Base-by-base conservation (phyloP, 2,888 invertebrate genomes). In the Hemithea aestivaria region DNA sequence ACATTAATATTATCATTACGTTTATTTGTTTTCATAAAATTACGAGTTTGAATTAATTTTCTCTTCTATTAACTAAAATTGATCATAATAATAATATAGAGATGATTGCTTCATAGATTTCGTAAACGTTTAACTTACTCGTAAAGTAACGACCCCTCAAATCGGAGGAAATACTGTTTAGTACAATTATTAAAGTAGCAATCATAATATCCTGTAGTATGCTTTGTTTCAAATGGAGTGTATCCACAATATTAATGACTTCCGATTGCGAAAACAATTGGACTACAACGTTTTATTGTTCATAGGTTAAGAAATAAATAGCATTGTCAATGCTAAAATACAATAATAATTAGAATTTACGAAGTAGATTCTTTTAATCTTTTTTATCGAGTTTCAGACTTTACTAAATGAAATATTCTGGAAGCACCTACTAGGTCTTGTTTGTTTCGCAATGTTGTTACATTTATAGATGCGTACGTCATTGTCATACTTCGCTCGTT, bases 11-110 rank as follows among this genome's bases (percentile, higher is more conserved):
- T 55, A 46, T 58, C 58, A 58, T 62, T 46, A 39, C 48, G 54
- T 66, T 61, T 40, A 57, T 56, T 56, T 61, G 60, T 67, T 62
- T 64, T 60, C 52, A 56, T 61, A 53, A 48, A 44, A 59, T 56
- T 46, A 48, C 54, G 35, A 51, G 48, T 58, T 58, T 48, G 31
- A 45, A 45, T 41, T 50, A 39, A 40, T 43, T 59, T 58, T 55
- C 47, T 51, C 43, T 16, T 16, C 10, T 11, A 24, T 45, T 33
- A 42, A 39, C 29, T 36, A 21, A 6, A 27, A 27, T 30, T 30
- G 10, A 30, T 30, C 31, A 24, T 9, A 8, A 10, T 20, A 20
- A 11, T 10, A 24, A 23, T 30, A 20, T 28, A 2, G 6, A 12
- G 12, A 20, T 25, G 11, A 21, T 36, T 7, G 26, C 10, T 30